Percentiles rank a stretch among this genome's conserved stretches.
Conservation (phyloP, 2,113 vertebrate species). For the Desmodus rotundus region DNA sequence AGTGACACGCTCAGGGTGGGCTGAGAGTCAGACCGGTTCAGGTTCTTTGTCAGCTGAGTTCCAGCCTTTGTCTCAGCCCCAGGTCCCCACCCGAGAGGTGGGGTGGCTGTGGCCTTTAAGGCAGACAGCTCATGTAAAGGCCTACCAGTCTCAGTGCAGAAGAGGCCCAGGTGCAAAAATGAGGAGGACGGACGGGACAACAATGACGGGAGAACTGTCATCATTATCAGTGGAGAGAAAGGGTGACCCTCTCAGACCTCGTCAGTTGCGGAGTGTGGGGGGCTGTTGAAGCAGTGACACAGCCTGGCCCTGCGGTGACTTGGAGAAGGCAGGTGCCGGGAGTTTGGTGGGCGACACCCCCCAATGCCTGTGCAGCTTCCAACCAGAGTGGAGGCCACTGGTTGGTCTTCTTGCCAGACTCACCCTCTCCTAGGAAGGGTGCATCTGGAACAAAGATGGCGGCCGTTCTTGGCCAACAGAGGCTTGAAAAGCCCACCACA, state of each 20-base stretch:
- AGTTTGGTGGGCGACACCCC: neutral
- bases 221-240: neutral
- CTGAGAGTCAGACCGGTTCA: neutral
- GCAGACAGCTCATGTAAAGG: neutral
- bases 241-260: neutral
- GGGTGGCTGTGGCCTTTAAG: neutral
- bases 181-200: accelerated
- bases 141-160: neutral
- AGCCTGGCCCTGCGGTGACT: neutral
- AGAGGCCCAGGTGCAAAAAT: neutral
- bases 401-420: neutral
- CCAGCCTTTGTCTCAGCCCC: neutral
- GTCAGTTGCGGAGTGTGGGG: neutral
- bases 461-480: neutral
- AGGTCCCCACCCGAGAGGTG: neutral
- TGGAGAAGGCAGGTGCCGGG: neutral
- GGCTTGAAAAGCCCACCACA: neutral
- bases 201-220: accelerated
- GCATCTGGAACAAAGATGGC: neutral
- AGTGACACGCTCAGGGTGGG: accelerated
- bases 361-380: neutral
- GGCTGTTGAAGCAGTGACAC: neutral
- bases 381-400: neutral
- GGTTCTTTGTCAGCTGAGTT: neutral
- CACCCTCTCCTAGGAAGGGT: neutral